Evolutionary conservation across 2,113 vertebrate genomes (phyloP), one percentile per base, ranked within the genome.

Genomic region (Rhynchopsitta pachyrhyncha): DNA sequence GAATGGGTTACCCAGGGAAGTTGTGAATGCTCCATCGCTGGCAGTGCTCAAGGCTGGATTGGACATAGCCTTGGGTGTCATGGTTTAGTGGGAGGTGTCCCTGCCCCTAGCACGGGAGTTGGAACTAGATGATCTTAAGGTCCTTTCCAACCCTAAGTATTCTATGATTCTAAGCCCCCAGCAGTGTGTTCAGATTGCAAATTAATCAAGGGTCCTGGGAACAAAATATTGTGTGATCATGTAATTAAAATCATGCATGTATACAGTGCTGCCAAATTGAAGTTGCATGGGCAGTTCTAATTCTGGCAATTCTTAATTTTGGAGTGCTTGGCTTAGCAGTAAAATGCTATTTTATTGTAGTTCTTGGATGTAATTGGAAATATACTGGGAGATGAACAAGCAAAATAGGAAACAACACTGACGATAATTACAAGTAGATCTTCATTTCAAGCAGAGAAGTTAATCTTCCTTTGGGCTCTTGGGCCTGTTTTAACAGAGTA

Each of bases 371-470:
- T 95, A 95, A 95, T 96, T 95, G 92, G 94, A 96, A 95, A 96
- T 93, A 95, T 55, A 86, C 25, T 95, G 79, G 85, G 93, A 94
- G 90, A 95, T 74, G 92, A 97, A 74, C 82, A 94, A 96, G 85
- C 93, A 79, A 95, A 94, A 90, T 90, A 77, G 67, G 92, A 90
- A 94, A 85, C 70, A 95, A 80, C 92, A 16, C 75, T 76, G 87
- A 70, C 83, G 85, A 95, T 94, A 97, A 96, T 96, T 96, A 93
- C 64, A 88, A 93, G 82, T 94, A 96, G 94, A 96, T 96, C 92
- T 93, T 93, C 41, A 63, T 83, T 96, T 95, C 93, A 94, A 90
- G 90, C 90, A 77, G 92, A 74, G 95, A 94, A 95, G 90, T 95
- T 93, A 96, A 96, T 95, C 93, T 95, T 95, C 81, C 93, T 94